Evolutionary conservation across 2,888 invertebrate genomes (phyloP), one percentile per base, ranked within the genome.

Genomic region (Salpingus planirostris): DNA sequence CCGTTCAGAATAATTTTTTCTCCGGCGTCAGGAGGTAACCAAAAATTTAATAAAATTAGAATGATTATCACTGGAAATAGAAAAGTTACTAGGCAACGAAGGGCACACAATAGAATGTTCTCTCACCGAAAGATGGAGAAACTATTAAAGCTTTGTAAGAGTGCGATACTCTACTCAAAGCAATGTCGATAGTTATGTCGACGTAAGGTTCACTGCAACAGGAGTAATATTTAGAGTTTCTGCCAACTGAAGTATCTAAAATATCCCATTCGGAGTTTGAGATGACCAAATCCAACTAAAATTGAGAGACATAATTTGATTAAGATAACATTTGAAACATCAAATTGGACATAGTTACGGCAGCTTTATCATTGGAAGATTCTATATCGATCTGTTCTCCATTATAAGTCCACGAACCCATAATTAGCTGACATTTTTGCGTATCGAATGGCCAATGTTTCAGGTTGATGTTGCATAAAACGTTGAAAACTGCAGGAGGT

Each of bases 381-480:
- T 52, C 52, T 8, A 74, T 44, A 40, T 74, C 68, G 5, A 81
- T 64, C 46, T 78, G 72, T 13, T 76, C 70, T 1, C 72, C 71
- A 31, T 69, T 68, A 52, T 78, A 74, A 0, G 77, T 74, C 75
- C 86, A 80, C 0, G 87, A 85, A 1, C 83, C 85, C 38, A 89
- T 73, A 50, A 72, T 73, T 36, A 88, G 62, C 24, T 57, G 52
- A 48, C 82, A 83, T 0, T 55, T 61, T 57, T 89, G 88, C 3
- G 64, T 64, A 59, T 89, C 89, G 26, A 68, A 73, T 0, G 89
- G 89, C 88, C 88, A 89, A 38, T 70, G 65, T 10, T 68, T 62
- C 29, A 88, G 66, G 53, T 87, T 74, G 14, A 76, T 54, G 33
- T 78, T 73, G 49, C 78, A 80, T 48, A 76, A 73, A 8, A 73